Base-by-base conservation (phyloP, 2,113 vertebrate species). In the Halichoeres trimaculatus region DNA sequence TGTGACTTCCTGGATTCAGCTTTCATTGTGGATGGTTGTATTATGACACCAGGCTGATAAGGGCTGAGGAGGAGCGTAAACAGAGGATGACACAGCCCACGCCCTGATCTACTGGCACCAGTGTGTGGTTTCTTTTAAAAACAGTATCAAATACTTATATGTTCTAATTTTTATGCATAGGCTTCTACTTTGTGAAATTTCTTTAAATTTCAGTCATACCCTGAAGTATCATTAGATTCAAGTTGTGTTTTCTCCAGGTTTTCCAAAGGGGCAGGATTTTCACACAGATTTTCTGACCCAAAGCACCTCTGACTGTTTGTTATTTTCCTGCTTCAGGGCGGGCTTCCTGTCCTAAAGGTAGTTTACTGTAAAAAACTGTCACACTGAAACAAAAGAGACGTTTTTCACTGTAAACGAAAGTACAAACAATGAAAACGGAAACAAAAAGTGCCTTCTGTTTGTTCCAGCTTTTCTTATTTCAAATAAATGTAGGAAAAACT, bases 1-100 rank as follows among this genome's bases (percentile, higher is more conserved):
- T 69, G 62, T 77, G 57, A 85, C 59, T 67, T 85, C 67, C 52
- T 58, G 66, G 70, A 73, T 57, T 53, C 38, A 35, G 47, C 3
- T 1, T 22, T 24, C 54, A 47, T 67, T 19, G 34, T 7, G 11
- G 65, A 40, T 22, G 35, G 10, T 48, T 48, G 16, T 50, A 70
- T 77, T 61, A 66, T 72, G 24, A 48, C 57, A 50, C 8, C 19
- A n/a, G 1, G 34, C 4, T 36, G 59, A 80, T 73, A 70, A 58
- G 45, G 5, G 8, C 23, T 20, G 23, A 40, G 22, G 22, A 41
- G 26, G 7, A 53, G 53, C n/a, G n/a, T 64, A n/a, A 77, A 74
- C 45, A 65, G 24, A 40, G 34, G 26, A 14, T 52, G 12, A 45
- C 68, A 30, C 40, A 47, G 38, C 45, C 52, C 58, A 61, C 56